Percentiles rank a stretch among this genome's conserved stretches.
Evolutionary conservation across 64 coral and sea anemone species (phyloP).

Genomic region (Orbicella faveolata): DNA sequence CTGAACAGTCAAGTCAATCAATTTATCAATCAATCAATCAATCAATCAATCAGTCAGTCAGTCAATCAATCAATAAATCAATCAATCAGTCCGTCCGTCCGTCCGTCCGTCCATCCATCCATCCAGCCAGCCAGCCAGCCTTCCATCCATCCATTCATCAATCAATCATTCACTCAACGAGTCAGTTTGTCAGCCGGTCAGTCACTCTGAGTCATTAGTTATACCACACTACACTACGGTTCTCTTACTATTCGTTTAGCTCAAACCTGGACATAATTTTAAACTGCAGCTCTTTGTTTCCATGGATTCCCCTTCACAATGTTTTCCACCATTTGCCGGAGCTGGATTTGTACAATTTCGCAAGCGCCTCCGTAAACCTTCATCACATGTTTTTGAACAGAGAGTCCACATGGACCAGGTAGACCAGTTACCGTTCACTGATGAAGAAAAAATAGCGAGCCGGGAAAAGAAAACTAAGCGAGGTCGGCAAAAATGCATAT

Average conservation of each 20-base stretch:
- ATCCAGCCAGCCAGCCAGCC: no score
- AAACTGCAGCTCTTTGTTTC: background rate
- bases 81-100: no score
- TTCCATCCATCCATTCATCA: no score
- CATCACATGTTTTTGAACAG: slow-evolving; percentile 36
- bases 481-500: no score
- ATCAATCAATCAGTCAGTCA: no score
- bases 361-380: background rate
- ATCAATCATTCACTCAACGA: no score
- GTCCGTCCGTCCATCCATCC: no score
- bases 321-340: slow-evolving; percentile 8
- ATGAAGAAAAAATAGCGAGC: background rate
- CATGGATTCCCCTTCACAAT: background rate
- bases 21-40: no score
- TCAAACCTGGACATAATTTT: slow-evolving; percentile 30
- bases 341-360: slow-evolving; percentile 31
- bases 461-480: no score
- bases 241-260: background rate
- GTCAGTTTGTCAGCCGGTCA: no score
- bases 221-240: background rate
- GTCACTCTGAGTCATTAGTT: background rate
- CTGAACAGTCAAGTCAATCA: no score
- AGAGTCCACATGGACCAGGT: slow-evolving; percentile 16
- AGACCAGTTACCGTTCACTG: slow-evolving; percentile 40
- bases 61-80: no score